Evolutionary conservation across 2,113 vertebrate genomes (phyloP).

Genomic region (Neogobius melanostomus): DNA sequence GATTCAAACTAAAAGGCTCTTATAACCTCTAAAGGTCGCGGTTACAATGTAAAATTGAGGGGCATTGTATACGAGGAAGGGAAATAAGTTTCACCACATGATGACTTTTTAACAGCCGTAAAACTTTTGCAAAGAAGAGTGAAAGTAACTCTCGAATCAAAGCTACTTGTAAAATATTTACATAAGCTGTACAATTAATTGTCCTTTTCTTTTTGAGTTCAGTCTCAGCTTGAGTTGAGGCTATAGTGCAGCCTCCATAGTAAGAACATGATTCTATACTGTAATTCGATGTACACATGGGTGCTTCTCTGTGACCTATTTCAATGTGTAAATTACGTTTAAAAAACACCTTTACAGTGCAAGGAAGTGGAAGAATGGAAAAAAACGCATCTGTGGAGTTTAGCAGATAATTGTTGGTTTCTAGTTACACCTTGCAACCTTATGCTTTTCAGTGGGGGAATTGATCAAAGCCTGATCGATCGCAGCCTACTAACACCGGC

Average conservation of each 20-base stretch:
- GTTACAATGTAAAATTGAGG: too few species aligned
- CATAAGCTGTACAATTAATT: too few species aligned
- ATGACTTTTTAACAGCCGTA: too few species aligned
- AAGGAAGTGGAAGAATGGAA: constrained; percentile 6
- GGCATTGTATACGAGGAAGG: too few species aligned
- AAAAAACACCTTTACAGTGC: constrained; percentile 7
- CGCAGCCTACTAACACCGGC: constrained; percentile 40
- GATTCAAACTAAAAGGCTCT: too few species aligned
- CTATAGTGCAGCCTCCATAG: not conserved
- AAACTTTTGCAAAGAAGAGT: too few species aligned
- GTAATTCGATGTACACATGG: not conserved
- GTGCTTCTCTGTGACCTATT: not conserved
- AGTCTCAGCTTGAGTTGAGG: too few species aligned
- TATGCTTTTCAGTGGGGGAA: constrained; percentile 37
- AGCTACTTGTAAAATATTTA: too few species aligned
- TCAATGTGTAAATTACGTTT: not conserved
- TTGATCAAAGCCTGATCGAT: constrained; percentile 62
- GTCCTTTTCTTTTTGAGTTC: too few species aligned
- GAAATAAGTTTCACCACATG: too few species aligned
- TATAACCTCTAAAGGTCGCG: too few species aligned
- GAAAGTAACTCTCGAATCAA: too few species aligned
- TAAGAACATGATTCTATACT: not conserved
- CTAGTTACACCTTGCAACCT: constrained; percentile 47
- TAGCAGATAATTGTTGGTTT: constrained; percentile 55
- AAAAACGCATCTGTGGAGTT: constrained; percentile 8